Base-by-base conservation (phyloP, 2,888 invertebrate species). In the Blastobasis lacticolella region DNA sequence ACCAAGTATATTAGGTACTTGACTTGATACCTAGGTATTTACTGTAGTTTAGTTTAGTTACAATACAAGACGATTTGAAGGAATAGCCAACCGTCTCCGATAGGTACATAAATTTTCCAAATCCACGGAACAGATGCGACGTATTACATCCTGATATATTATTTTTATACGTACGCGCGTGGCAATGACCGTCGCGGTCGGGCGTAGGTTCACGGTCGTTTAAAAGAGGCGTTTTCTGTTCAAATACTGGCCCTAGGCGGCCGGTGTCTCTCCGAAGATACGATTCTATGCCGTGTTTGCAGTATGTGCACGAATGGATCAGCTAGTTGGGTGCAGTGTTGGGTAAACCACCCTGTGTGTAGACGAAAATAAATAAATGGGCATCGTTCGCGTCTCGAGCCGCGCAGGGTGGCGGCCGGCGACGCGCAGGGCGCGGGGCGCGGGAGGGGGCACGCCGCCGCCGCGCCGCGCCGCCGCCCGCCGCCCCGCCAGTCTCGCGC, bases 401-500 rank as follows among this genome's bases (percentile, higher is more conserved):
- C 63, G 72, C 70, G 67, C 63, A 61, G 55, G 62, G 66, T 73
- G 69, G 72, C 23, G 23, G 37, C 47, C 63, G 65, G 70, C 71
- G 70, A 79, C 81, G 75, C 69, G 65, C 66, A 57, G 67, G 56
- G 52, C 64, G 72, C 70, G 67, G 63, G 61, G 55, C 63, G 66
- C 73, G 69, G 72, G 71, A 69, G 71, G 59, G 73, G 76, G 84
- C 42, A 42, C 42, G 42, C 6, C 42, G 9, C 9, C 42, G 42
- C 9, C 42, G 42, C 42, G 42, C 6, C 40, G 40, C 40, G 85
- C 86, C 85, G 85, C 85, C 75, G 68, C 67, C 56, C 55, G 50
- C 57, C 23, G 46, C 54, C 79, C 86, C 83, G 77, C 81, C 87
- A 89, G 89, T 90, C 89, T 87, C 88, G 89, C 88, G 83, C 80